Evolutionary conservation across 1,140 invertebrate species (phyloP), one percentile per base, ranked within the genome.

Genomic region (Thaumetopoea pityocampa): DNA sequence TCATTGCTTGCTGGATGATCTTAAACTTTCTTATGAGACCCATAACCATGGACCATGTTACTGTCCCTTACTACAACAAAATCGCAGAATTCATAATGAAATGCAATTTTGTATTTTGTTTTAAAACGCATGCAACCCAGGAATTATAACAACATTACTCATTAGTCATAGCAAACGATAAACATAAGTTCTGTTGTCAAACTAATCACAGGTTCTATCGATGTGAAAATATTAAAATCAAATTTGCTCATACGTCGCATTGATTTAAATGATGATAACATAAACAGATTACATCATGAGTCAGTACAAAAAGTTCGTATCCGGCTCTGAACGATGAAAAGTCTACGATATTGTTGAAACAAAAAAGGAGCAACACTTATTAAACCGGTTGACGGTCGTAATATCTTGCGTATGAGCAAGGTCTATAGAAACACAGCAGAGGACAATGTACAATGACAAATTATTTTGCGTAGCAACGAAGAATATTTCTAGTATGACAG

Each of bases 301-400:
- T 61, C 45, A 49, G 66, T 55, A 69, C n/a, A 72, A 74, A 70
- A 34, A 79, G 68, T 52, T 30, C 52, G 63, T 59, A 78, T 78
- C 77, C 73, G 73, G 69, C 67, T 81, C 54, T 48, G 48, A 48
- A 26, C 16, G 43, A 66, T 63, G 63, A 67, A 63, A 70, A 55
- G 47, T 52, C 44, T 57, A 58, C 51, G 56, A 62, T 71, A 71
- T 60, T 49, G 62, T 37, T 43, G 41, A 38, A 41, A 28, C 32
- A 50, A 54, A 51, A 55, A 57, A 57, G 34, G 36, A 44, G 27
- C 24, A 50, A 36, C 20, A 41, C 35, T 45, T 42, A 44, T 41
- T 37, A 56, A 60, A 61, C 52, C 27, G 51, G 51, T 56, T 41
- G 47, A 33, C 51, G 45, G n/a, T n/a, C n/a, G n/a, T n/a, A 54